These are phyloP conservation scores for Phylloscopus collybita DNA, from an alignment of 2,797 vertebrate genomes.

Conservation along the genomic window DNA sequence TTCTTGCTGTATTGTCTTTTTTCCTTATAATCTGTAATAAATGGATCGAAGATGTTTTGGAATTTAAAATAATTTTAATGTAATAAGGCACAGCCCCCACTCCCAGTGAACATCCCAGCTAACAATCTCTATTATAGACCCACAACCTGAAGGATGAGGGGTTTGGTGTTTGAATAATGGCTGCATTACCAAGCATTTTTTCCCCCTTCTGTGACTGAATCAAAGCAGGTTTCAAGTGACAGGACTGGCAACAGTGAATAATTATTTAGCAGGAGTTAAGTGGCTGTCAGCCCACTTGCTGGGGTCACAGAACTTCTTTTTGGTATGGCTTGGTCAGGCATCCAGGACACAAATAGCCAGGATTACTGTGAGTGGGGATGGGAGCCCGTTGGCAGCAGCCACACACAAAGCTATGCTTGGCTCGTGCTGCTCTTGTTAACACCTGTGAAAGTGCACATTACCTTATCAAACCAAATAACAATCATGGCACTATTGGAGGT, in stretches of 20 bases:
- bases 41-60: background rate
- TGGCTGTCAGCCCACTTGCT: conserved; percentile 12
- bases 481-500: background rate
- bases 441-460: background rate
- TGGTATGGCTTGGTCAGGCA: conserved; percentile 12
- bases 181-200: background rate
- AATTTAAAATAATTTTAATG: background rate
- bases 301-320: background rate
- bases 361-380: background rate
- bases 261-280: conserved; percentile 21
- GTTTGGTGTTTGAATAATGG: background rate
- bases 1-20: background rate
- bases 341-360: background rate
- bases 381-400: background rate
- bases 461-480: conserved; percentile 14
- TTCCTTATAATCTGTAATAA: background rate
- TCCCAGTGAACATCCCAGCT: background rate
- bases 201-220: background rate
- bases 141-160: background rate
- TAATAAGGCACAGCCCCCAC: background rate
- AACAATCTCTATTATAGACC: background rate
- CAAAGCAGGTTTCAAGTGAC: background rate
- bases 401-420: background rate
- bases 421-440: background rate
- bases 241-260: background rate